Evolutionary conservation across 2,888 invertebrate species (phyloP), one percentile per base, ranked within the genome.

Genomic region (Chymomyza fuscimana): DNA sequence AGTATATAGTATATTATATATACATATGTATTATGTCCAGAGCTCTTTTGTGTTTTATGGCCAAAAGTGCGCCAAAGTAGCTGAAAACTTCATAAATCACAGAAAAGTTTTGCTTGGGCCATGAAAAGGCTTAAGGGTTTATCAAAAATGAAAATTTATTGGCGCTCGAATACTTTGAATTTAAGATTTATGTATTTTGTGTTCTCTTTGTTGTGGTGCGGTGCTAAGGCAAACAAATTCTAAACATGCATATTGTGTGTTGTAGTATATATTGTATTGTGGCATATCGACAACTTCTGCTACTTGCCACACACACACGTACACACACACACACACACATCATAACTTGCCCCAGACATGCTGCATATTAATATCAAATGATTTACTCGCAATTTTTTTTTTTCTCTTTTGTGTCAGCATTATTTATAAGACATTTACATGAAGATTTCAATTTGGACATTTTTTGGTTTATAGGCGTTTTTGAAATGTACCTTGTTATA

Each of bases 41-140:
- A 65, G 56, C 36, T 59, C 32, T 15, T 68, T 69, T 74, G 77
- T 83, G 71, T 87, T 83, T 83, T 83, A 83, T 83, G 73, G 85
- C 82, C 80, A 70, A 74, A 80, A 74, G 73, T 72, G 82, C 79
- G 77, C 62, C 67, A 71, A 76, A 77, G 77, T 74, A 72, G 77
- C 86, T 77, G 79, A 80, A 80, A 80, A 83, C 87, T 83, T 83
- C 87, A 83, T 83, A 83, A 83, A 83, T 83, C 83, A 83, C 83
- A 58, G 52, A 87, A 80, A 83, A 87, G 76, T 87, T 82, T 58
- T 87, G 74, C 76, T 86, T 80, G 87, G 40, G 87, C 86, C 84
- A 86, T 82, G 82, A 82, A 82, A 82, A 82, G 86, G 82, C 83
- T 83, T 83, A 83, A 77, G 87, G 87, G 83, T 80, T 83, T 83